Percentiles rank a stretch among this genome's conserved stretches.
Evolutionary conservation across 2,797 vertebrate species (phyloP).

Genomic region (Esox lucius): DNA sequence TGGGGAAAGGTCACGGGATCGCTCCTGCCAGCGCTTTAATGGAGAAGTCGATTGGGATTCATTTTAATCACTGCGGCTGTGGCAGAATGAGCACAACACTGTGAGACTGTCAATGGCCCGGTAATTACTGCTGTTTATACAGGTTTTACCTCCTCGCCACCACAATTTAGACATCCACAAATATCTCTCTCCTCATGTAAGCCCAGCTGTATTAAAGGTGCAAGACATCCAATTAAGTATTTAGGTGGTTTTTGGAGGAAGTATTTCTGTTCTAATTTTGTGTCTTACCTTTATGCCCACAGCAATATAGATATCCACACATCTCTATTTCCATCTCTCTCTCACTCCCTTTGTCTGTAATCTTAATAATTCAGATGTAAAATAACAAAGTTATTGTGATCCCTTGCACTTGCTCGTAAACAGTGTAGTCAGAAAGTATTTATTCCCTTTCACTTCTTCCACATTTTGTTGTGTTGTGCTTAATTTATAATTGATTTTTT

Average conservation of each 20-base stretch:
- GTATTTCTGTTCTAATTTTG: constrained; percentile 68
- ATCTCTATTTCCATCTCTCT: neutral
- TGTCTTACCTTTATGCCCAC: constrained; percentile 1
- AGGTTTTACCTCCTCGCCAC: constrained; percentile 84
- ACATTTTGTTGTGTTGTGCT: too few species aligned
- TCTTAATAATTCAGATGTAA: neutral
- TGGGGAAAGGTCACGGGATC: constrained; percentile 99
- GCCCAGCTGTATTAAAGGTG: constrained; percentile 56
- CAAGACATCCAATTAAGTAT: constrained; percentile 74
- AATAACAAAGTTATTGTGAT: neutral
- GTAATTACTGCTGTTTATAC: constrained; percentile 98
- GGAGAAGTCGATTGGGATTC: constrained; percentile 99
- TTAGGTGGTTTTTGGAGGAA: constrained; percentile 62
- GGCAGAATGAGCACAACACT: constrained; percentile 93
- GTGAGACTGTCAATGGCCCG: constrained; percentile 92
- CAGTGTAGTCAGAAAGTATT: too few species aligned
- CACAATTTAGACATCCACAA: constrained; percentile 94
- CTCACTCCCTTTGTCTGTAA: neutral
- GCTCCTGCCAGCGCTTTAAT: constrained; percentile 99
- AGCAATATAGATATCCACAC: neutral
- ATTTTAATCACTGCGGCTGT: constrained; percentile 99
- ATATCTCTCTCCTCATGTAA: constrained; percentile 77
- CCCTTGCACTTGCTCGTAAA: too few species aligned
- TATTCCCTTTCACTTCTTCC: too few species aligned
- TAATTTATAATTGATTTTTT: too few species aligned